Evolutionary conservation across 2,888 invertebrate genomes (phyloP), one percentile per base, ranked within the genome.

Genomic region (Nemoura dubitans): DNA sequence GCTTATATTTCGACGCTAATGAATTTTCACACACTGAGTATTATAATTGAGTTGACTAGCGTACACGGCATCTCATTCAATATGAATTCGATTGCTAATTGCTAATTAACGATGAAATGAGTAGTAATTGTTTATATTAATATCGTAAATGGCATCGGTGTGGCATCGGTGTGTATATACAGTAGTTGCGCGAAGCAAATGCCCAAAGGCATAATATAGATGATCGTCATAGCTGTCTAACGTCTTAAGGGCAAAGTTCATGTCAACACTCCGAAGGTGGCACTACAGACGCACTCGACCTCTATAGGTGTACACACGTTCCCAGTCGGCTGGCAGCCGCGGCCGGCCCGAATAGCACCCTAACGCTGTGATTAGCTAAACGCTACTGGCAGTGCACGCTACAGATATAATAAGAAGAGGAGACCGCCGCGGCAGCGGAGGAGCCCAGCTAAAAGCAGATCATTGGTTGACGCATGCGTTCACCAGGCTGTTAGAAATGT

Each of bases 401-500:
- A 59, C 36, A 36, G 59, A 59, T 59, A 59, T 59, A 59, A 59
- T 59, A 59, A 59, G 59, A 59, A 59, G 59, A 59, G 36, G 59
- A 59, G 59, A 21, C 10, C 5, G 10, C 5, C 36, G 36, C 59
- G 6, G 21, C 59, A 21, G 59, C 59, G 59, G 21, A 21, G 59
- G 16, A 21, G 16, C 21, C 59, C 21, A 10, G 59, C 59, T 59
- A 59, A 59, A 59, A 59, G 59, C 59, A 59, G 59, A 59, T 21
- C 59, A 59, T 59, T 59, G 59, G 59, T 59, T 59, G 59, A 59
- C 59, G 59, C 59, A 59, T 59, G 59, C 59, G 59, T 59, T 59
- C 10, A 36, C 3, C 36, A 10, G 3, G 36, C n/a, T n/a, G n/a
- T n/a, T 21, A 1, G 59, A 59, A 7, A 59, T 59, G 59, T 59